phyloP scores from a whole-genome alignment of 1,140 invertebrate genomes.

The Psilanteris sp. region DNA sequence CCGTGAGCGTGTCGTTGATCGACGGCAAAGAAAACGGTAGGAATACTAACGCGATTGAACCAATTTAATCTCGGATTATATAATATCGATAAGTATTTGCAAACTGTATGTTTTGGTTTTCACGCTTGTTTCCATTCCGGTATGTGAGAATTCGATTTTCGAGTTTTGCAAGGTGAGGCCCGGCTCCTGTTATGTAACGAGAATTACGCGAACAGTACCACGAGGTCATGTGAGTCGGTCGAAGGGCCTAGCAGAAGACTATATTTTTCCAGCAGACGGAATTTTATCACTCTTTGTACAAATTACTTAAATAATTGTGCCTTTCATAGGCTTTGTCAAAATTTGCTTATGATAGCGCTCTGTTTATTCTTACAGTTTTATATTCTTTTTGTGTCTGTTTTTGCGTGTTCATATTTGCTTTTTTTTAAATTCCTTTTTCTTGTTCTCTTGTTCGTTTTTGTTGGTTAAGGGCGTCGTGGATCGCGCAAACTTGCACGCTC shows the following conservation, averaged over 20 bases:
- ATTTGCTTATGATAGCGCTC: too few species aligned
- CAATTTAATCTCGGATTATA: slow-evolving; percentile 8
- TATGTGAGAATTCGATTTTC: not conserved
- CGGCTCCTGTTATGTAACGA: slow-evolving; percentile 44
- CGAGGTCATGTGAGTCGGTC: slow-evolving; percentile 44
- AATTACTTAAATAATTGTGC: not conserved
- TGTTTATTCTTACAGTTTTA: too few species aligned
- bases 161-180: slow-evolving; percentile 4
- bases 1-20: slow-evolving; percentile 71
- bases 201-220: slow-evolving; percentile 46
- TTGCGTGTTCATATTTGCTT: too few species aligned
- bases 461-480: too few species aligned
- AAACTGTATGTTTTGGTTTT: too few species aligned
- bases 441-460: too few species aligned
- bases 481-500: too few species aligned
- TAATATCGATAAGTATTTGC: not conserved
- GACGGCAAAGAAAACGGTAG: slow-evolving; percentile 68
- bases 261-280: slow-evolving; percentile 56
- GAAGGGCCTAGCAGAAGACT: slow-evolving; percentile 52
- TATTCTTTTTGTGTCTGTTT: too few species aligned
- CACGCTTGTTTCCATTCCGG: not conserved
- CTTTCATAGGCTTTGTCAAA: too few species aligned
- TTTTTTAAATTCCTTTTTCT: too few species aligned
- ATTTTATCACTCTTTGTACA: not conserved
- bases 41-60: slow-evolving; percentile 10